Evolutionary conservation across 1,140 invertebrate genomes (phyloP).

Genomic region (Aphelenchoides fujianensis): DNA sequence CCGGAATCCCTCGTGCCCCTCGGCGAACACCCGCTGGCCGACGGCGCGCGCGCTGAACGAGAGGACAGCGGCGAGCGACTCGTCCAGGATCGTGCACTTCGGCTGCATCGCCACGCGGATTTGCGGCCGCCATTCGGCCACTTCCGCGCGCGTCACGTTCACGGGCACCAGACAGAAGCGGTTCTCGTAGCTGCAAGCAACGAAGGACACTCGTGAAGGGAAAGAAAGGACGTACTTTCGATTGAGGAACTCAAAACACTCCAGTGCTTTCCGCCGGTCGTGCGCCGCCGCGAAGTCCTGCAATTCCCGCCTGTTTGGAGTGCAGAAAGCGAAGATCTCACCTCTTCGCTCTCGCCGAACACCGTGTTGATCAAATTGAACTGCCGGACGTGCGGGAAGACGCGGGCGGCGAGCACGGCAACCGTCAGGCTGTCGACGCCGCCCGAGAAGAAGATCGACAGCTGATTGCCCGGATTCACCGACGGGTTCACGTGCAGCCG

Average conservation of each 20-base stretch:
- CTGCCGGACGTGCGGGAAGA: neutral
- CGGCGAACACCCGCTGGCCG: constrained; percentile 63
- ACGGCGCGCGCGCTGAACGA: constrained; percentile 85
- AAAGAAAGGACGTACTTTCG: neutral
- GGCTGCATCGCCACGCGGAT: constrained; percentile 52
- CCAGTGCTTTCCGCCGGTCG: constrained; percentile 4
- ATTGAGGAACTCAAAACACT: neutral
- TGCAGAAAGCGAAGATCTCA: no score
- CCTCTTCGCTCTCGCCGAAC: constrained; percentile 16
- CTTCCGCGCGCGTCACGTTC: constrained; percentile 1
- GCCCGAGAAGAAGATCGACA: constrained; percentile 17
- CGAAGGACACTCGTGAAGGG: neutral
- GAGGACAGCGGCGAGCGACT: constrained; percentile 83
- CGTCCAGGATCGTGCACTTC: constrained; percentile 80
- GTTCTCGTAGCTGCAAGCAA: constrained; percentile 9
- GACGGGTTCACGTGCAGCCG: no score
- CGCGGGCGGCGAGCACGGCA: neutral
- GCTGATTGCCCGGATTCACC: constrained; percentile 2
- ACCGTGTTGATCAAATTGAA: constrained; percentile 18
- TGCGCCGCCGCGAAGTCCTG: no score
- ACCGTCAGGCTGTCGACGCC: constrained; percentile 12
- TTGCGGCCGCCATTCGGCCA: constrained; percentile 36
- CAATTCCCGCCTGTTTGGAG: no score
- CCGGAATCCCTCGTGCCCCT: constrained; percentile 50
- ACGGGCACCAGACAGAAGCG: constrained; percentile 8